These are phyloP conservation scores for Blennius ocellaris DNA, from an alignment of 2,113 vertebrate species.

Conservation along the genomic window DNA sequence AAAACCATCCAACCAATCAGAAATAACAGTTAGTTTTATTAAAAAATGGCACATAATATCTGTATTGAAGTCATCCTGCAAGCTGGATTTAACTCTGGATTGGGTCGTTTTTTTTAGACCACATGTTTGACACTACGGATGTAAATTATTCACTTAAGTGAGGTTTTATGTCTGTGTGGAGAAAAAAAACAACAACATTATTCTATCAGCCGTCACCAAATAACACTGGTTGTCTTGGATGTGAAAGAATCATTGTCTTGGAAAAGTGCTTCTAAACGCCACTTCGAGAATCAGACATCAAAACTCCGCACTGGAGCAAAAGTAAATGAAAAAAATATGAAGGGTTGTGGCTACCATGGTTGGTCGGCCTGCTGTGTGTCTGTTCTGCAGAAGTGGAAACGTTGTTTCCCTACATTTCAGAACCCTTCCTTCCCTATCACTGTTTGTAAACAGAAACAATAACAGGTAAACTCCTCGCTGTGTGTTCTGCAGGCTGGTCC, in stretches of 20 bases:
- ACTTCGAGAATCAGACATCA: constrained; percentile 36
- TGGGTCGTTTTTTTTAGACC: no score
- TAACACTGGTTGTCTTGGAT: background rate
- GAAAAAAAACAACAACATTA: background rate
- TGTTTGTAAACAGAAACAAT: constrained; percentile 44
- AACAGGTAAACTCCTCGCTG: constrained; percentile 43
- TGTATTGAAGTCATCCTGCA: no score
- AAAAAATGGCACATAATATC: no score
- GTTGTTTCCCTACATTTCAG: constrained; percentile 55
- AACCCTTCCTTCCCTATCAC: constrained; percentile 4
- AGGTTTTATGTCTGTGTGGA: background rate
- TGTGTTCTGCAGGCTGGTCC: constrained; percentile 83
- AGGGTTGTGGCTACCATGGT: constrained; percentile 20
- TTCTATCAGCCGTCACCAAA: background rate
- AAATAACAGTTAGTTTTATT: no score
- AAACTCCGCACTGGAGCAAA: constrained; percentile 37
- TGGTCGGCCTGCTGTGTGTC: constrained; percentile 33
- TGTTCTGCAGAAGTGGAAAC: constrained; percentile 45
- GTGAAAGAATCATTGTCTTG: constrained; percentile 14
- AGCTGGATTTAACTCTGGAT: no score
- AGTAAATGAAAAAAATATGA: constrained; percentile 34
- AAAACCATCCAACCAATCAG: no score
- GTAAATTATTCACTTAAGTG: background rate
- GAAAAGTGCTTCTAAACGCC: constrained; percentile 32
- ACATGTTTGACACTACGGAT: background rate